These are phyloP conservation scores for Spinus olivaceus DNA, from an alignment of 2,797 vertebrate species.

Conservation along the genomic window DNA sequence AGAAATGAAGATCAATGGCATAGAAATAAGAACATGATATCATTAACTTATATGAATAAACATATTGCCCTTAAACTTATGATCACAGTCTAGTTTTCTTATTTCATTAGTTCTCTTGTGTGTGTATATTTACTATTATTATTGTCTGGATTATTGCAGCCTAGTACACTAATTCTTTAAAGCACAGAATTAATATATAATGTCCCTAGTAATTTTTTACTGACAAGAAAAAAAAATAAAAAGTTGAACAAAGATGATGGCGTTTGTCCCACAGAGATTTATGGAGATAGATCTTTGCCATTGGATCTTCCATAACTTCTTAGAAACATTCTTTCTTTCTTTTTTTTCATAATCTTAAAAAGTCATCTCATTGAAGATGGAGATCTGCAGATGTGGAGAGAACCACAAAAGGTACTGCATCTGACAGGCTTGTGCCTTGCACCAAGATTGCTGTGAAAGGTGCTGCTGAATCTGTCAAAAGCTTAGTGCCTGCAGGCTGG, in stretches of 20 bases:
- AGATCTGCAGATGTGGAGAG: neutral
- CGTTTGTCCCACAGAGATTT: neutral
- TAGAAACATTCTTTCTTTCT: neutral
- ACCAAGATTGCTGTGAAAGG: accelerated
- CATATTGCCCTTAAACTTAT: neutral
- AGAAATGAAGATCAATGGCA: neutral
- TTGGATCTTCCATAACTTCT: neutral
- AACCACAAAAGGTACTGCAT: neutral
- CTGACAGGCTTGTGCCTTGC: neutral
- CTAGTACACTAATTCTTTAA: neutral
- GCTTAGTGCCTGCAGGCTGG: neutral
- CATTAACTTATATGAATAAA: neutral
- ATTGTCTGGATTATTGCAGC: neutral
- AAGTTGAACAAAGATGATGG: neutral
- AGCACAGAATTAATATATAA: neutral
- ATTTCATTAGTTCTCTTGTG: neutral
- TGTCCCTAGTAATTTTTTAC: neutral
- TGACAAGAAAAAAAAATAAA: neutral
- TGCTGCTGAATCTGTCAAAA: neutral
- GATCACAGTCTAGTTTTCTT: neutral
- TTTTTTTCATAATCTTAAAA: neutral
- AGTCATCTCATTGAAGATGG: neutral
- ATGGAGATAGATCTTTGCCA: neutral
- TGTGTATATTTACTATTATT: neutral
- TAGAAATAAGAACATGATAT: neutral